Conservation (phyloP, 2,113 vertebrate genomes). For the Machaerirhynchus nigripectus region DNA sequence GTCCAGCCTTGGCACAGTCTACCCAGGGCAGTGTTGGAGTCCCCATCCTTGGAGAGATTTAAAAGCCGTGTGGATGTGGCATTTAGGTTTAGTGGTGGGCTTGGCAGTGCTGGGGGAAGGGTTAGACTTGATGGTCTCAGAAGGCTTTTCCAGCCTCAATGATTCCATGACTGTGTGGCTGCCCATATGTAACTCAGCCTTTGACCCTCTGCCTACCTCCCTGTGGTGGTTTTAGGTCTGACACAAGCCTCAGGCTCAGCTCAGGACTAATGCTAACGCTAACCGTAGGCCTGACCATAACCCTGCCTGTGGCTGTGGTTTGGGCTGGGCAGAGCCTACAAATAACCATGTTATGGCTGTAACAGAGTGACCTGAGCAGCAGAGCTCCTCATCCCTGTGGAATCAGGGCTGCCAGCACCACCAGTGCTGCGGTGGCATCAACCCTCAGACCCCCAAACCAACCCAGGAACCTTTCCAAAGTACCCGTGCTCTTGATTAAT, state of each 20-base stretch:
- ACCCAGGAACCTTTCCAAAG: neutral
- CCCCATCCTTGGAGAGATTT: neutral
- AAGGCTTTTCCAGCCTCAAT: neutral
- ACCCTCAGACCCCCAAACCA: neutral
- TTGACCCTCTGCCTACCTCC: neutral
- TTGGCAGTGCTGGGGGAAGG: neutral
- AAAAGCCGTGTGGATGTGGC: fast-evolving
- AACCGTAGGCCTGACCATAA: neutral
- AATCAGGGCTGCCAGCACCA: neutral
- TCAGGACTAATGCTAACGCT: neutral
- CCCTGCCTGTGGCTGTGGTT: neutral
- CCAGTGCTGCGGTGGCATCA: neutral
- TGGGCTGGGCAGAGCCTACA: neutral
- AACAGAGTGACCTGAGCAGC: fast-evolving
- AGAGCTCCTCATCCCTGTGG: neutral
- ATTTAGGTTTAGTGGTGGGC: neutral
- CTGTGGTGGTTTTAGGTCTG: neutral
- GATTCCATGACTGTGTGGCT: neutral
- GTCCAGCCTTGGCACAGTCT: neutral
- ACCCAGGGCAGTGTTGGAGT: neutral
- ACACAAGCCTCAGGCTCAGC: neutral
- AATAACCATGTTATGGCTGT: neutral
- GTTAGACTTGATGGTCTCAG: neutral
- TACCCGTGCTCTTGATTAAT: neutral
- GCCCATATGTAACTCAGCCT: neutral